These are phyloP conservation scores for Sylvilagus bachmani DNA, from an alignment of 2,113 vertebrate genomes.

Conservation along the genomic window DNA sequence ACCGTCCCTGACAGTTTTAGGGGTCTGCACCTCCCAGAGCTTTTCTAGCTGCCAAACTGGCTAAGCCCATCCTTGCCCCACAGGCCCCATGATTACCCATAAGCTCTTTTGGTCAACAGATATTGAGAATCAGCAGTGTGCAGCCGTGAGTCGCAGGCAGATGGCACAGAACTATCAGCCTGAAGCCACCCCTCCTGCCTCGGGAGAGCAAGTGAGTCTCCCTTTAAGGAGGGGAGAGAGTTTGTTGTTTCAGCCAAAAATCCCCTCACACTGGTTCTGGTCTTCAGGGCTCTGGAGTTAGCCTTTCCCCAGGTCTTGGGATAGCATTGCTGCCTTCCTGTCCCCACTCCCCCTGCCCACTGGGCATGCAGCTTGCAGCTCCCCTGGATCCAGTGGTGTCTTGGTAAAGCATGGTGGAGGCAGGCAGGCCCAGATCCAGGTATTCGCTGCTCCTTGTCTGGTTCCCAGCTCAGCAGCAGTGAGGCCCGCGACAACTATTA, in stretches of 20 bases:
- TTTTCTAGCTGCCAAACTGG: slow-evolving; percentile 22
- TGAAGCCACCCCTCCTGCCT: not conserved
- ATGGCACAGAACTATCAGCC: not conserved
- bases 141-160: not conserved
- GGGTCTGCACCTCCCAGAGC: not conserved
- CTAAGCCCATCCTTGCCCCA: slow-evolving; percentile 14
- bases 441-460: not conserved
- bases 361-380: not conserved
- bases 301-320: not conserved
- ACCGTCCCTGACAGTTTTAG: not conserved
- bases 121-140: slow-evolving; percentile 54
- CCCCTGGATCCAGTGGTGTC: not conserved
- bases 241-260: not conserved
- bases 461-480: not conserved
- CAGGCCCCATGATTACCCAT: slow-evolving; percentile 10
- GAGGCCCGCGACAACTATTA: not conserved
- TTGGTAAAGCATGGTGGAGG: not conserved
- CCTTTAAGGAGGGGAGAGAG: not conserved
- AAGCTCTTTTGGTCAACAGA: slow-evolving; percentile 15
- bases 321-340: not conserved
- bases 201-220: not conserved
- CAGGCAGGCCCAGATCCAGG: not conserved
- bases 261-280: not conserved
- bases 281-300: not conserved
- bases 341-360: not conserved